These are phyloP conservation scores for Lepidurus apus DNA, from an alignment of 1,140 invertebrate species.

Conservation along the genomic window DNA sequence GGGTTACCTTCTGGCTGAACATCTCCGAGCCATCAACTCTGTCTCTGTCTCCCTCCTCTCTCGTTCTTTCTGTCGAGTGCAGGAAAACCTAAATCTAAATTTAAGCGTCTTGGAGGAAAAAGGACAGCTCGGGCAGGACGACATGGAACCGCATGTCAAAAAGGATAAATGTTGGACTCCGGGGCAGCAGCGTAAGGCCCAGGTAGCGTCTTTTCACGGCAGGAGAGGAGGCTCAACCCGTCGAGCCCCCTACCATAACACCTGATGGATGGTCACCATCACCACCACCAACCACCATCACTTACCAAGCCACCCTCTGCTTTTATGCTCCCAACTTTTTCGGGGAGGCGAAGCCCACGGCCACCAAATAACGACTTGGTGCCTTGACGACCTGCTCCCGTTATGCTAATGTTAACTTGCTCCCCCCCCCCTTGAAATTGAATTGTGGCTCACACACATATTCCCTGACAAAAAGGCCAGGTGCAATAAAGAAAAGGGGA, in stretches of 20 bases:
- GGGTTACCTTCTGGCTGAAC: neutral
- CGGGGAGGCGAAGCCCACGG: neutral
- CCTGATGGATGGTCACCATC: constrained; percentile 20
- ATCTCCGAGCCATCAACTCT: too few relatives aligned
- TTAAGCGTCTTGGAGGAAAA: neutral
- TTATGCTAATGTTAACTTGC: constrained; percentile 9
- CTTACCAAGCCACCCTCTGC: constrained; percentile 7
- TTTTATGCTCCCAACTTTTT: constrained; percentile 3
- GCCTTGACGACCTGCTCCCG: constrained; percentile 1
- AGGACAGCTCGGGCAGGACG: constrained; percentile 6
- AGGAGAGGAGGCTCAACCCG: constrained; percentile 20
- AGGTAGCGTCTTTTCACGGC: constrained; percentile 11
- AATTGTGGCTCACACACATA: neutral
- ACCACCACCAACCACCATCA: constrained; percentile 14
- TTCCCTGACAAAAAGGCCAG: neutral
- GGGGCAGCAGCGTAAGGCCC: neutral
- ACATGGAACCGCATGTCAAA: constrained; percentile 19
- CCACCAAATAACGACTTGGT: constrained; percentile 1
- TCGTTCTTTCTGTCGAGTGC: neutral
- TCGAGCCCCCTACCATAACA: constrained; percentile 20
- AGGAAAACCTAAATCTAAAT: neutral
- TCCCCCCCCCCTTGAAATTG: neutral
- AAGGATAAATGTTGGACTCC: constrained; percentile 15
- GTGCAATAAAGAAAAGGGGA: neutral
- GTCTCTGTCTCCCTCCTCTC: too few relatives aligned